These are phyloP conservation scores for Mya arenaria DNA, from an alignment of 1,140 invertebrate species.

Conservation along the genomic window DNA sequence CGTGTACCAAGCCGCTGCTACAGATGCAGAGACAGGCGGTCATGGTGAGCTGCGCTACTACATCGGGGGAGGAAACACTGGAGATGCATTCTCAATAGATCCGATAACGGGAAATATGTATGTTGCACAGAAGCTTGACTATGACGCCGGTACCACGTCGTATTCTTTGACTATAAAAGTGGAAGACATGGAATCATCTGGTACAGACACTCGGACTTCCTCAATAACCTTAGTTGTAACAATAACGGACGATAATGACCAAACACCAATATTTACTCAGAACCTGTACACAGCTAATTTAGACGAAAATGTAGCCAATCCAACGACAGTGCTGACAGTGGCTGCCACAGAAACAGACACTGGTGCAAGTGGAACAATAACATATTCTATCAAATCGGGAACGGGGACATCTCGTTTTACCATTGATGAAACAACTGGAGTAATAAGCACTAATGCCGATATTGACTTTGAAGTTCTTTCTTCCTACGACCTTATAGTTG, in stretches of 20 bases:
- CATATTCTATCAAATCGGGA: constrained; percentile 51
- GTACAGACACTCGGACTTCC: constrained; percentile 40
- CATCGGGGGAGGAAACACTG: constrained; percentile 53
- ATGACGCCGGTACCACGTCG: constrained; percentile 55
- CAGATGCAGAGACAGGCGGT: constrained; percentile 60
- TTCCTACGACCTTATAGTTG: constrained; percentile 46
- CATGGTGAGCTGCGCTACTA: constrained; percentile 62
- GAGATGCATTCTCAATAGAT: constrained; percentile 59
- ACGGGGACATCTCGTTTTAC: constrained; percentile 43
- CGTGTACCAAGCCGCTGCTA: constrained; percentile 62
- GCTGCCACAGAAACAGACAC: constrained; percentile 57
- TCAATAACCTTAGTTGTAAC: constrained; percentile 62
- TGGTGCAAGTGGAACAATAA: constrained; percentile 54
- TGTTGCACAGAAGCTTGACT: constrained; percentile 62
- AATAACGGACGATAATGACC: constrained; percentile 92
- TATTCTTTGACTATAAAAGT: constrained; percentile 53
- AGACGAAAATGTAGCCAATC: constrained; percentile 41
- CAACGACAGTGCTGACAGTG: constrained; percentile 37
- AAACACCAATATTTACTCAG: constrained; percentile 60
- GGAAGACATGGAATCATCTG: constrained; percentile 53
- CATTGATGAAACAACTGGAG: constrained; percentile 33
- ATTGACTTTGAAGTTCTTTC: constrained; percentile 50
- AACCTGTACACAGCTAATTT: constrained; percentile 44
- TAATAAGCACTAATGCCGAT: constrained; percentile 19
- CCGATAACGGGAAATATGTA: constrained; percentile 48